These are phyloP conservation scores for Amblyopsis hoosieri DNA, from an alignment of 2,797 vertebrate genomes.

Conservation along the genomic window DNA sequence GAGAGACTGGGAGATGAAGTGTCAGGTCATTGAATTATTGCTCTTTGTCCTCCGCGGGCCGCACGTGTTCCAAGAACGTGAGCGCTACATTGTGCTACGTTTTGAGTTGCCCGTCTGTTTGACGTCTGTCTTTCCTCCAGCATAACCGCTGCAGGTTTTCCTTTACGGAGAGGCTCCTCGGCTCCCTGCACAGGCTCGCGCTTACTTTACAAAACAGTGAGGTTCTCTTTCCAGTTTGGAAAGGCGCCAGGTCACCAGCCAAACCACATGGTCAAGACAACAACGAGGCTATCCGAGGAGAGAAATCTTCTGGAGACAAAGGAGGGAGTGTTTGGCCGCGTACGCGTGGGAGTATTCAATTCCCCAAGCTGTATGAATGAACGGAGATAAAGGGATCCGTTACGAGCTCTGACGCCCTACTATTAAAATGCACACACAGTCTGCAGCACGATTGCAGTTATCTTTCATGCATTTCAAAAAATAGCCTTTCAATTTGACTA, in stretches of 20 bases:
- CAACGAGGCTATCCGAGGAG: conserved; percentile 58
- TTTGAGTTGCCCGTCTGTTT: conserved; percentile 25
- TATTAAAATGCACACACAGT: too few relatives aligned
- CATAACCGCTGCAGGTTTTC: conserved; percentile 35
- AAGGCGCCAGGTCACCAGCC: conserved; percentile 56
- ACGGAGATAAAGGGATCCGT: conserved; percentile 44
- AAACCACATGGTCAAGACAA: conserved; percentile 71
- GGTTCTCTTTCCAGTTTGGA: conserved; percentile 63
- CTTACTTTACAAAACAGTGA: conserved; percentile 54
- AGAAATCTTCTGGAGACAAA: conserved; percentile 57
- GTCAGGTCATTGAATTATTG: conserved; percentile 25
- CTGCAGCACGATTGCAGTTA: too few relatives aligned
- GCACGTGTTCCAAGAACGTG: conserved; percentile 50
- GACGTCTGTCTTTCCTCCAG: conserved; percentile 63
- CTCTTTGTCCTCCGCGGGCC: conserved; percentile 12
- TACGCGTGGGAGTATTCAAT: conserved; percentile 46
- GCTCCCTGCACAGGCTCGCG: conserved; percentile 35
- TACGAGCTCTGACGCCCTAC: conserved; percentile 18
- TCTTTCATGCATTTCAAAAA: too few relatives aligned
- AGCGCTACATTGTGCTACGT: conserved; percentile 46
- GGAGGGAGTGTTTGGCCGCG: conserved; percentile 55
- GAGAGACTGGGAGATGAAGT: conserved; percentile 13
- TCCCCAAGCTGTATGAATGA: conserved; percentile 49
- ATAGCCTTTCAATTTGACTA: too few relatives aligned
- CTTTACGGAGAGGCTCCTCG: conserved; percentile 28